Percentiles rank a stretch among this genome's conserved stretches.
These are phyloP conservation scores for Tetragonula carbonaria DNA, from an alignment of 2,888 invertebrate genomes.

Conservation along the genomic window DNA sequence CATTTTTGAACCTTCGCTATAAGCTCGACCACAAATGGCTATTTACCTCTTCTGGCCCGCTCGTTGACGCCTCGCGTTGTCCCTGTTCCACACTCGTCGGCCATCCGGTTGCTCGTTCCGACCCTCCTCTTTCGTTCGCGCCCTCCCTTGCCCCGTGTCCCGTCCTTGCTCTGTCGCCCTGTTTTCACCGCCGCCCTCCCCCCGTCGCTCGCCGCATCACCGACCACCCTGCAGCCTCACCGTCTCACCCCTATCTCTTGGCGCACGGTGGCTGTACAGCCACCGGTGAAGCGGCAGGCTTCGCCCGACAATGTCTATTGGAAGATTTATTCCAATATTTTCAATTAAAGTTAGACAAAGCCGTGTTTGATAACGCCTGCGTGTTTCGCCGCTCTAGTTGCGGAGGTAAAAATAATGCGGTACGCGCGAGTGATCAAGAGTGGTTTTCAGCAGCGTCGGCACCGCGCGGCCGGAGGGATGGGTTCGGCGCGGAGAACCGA, in stretches of 20 bases:
- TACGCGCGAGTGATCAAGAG: constrained; percentile 75
- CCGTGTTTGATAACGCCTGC: constrained; percentile 77
- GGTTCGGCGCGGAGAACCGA: constrained; percentile 15
- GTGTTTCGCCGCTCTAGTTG: constrained; percentile 79
- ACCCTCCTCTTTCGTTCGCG: not conserved
- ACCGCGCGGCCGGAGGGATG: constrained; percentile 15
- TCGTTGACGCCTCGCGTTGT: constrained; percentile 30
- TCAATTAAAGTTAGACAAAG: constrained; percentile 84
- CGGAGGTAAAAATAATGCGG: constrained; percentile 79
- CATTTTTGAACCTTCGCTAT: constrained; percentile 66
- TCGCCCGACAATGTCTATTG: constrained; percentile 74
- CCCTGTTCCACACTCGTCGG: constrained; percentile 42
- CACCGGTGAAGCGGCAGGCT: constrained; percentile 34
- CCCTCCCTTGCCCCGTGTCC: too few species aligned
- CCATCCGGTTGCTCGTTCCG: constrained; percentile 43
- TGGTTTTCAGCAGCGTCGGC: constrained; percentile 63
- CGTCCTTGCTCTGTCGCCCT: not conserved
- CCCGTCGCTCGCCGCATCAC: not conserved
- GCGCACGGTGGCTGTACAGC: constrained; percentile 50
- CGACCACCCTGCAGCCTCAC: constrained; percentile 38
- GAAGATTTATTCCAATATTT: constrained; percentile 84
- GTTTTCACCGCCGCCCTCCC: not conserved
- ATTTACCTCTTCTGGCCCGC: constrained; percentile 64
- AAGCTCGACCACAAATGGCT: constrained; percentile 68
- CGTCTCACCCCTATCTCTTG: constrained; percentile 56